phyloP scores from a whole-genome alignment of 2,113 vertebrate genomes.

The Genyomyrus donnyi region DNA sequence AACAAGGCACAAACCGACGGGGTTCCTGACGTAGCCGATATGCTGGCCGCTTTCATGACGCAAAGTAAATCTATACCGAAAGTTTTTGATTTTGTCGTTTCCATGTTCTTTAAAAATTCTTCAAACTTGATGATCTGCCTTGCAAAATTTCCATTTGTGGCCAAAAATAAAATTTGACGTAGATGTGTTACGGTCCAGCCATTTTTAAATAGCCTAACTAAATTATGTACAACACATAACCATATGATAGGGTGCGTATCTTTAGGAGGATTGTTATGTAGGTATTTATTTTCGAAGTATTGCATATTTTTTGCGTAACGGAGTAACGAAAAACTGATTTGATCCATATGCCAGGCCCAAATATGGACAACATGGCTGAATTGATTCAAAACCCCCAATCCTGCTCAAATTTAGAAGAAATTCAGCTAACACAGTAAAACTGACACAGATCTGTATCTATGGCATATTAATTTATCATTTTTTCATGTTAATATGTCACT shows the following conservation, averaged over 20 bases:
- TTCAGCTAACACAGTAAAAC: background rate
- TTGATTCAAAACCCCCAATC: background rate
- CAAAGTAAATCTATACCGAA: background rate
- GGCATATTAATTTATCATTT: background rate
- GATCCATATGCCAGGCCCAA: background rate
- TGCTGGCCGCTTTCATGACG: background rate
- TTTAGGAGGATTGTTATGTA: background rate
- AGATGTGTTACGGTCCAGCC: background rate
- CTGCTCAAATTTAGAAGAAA: background rate
- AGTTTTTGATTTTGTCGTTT: background rate
- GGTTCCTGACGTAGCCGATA: background rate
- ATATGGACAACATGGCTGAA: background rate
- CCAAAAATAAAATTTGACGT: background rate
- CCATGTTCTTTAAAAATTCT: background rate
- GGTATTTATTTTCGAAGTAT: background rate
- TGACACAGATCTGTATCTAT: background rate
- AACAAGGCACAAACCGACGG: background rate
- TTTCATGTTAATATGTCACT: background rate
- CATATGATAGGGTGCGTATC: background rate
- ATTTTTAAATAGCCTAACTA: background rate
- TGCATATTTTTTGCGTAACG: background rate
- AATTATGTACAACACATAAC: background rate
- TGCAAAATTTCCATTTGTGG: background rate
- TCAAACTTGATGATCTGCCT: background rate
- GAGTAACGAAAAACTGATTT: background rate